Conservation (phyloP, 2,888 invertebrate species). For the Melieria picta region DNA sequence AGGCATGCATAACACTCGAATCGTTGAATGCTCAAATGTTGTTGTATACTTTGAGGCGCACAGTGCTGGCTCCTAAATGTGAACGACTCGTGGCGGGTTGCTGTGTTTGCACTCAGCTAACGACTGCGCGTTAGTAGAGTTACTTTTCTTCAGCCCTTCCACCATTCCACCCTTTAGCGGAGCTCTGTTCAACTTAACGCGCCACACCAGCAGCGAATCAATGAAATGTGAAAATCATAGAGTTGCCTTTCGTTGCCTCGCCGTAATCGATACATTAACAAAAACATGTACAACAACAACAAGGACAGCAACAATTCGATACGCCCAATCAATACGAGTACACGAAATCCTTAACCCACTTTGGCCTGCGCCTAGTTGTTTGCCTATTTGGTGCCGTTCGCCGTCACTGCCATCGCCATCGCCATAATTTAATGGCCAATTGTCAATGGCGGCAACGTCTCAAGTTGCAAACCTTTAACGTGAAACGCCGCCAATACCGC, state of each 20-base stretch:
- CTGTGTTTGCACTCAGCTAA: too few species aligned
- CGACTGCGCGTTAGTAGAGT: too few species aligned
- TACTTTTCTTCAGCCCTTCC: neutral
- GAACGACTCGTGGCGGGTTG: too few species aligned
- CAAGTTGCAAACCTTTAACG: neutral
- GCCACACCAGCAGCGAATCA: slow-evolving; percentile 34
- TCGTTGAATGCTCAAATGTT: slow-evolving; percentile 8
- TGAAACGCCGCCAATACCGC: slow-evolving; percentile 13
- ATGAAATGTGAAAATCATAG: slow-evolving; percentile 37
- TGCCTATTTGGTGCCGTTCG: too few species aligned
- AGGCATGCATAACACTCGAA: slow-evolving; percentile 20
- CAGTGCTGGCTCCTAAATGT: too few species aligned
- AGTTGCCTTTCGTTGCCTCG: neutral
- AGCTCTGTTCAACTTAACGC: slow-evolving; percentile 22
- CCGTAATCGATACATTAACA: neutral
- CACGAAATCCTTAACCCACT: too few species aligned
- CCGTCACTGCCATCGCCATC: too few species aligned
- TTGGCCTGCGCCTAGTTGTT: too few species aligned
- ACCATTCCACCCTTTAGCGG: neutral
- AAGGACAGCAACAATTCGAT: too few species aligned
- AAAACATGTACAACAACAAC: too few species aligned
- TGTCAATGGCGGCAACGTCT: slow-evolving; percentile 22
- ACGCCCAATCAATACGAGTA: too few species aligned
- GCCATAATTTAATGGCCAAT: slow-evolving; percentile 29
- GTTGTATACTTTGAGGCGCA: slow-evolving; percentile 11